Base-by-base conservation (phyloP, 2,888 invertebrate genomes). In the Adelognathus sp. region DNA sequence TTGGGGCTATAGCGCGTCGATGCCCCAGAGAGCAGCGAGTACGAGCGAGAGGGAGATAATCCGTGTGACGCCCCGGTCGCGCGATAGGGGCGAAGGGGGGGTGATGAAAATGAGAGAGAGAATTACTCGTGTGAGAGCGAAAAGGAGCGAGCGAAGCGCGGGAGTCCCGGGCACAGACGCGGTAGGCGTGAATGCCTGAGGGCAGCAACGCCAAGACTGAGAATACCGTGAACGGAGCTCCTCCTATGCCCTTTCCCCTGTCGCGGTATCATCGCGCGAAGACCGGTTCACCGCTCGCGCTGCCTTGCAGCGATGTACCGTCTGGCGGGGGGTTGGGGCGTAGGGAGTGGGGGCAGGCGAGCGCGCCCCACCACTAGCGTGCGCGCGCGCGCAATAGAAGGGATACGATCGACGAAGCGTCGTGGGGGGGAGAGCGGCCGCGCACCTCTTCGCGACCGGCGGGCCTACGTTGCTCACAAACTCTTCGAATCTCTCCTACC, bases 121-220 rank as follows among this genome's bases (percentile, higher is more conserved):
- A 29, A n/a, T n/a, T n/a, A n/a, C n/a, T n/a, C n/a, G n/a, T n/a
- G n/a, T n/a, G 27, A 52, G 58, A 74, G 72, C 39, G 11, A 44
- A 56, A 56, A 24, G 24, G 44, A 60, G 67, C 29, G n/a, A 56
- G 31, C 31, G 84, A 60, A 58, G 60, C 61, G 66, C 63, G 73
- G 41, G 75, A 67, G 71, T 50, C 33, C 56, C 81, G 83, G 86
- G 82, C 86, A 86, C 85, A 81, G 85, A 88, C 89, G 87, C 88
- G 88, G 90, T 89, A 91, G 90, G 91, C 90, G 90, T 91, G 91
- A 91, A 90, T 90, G 90, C 90, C 87, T 88, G 90, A 89, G 90
- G 90, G 87, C 89, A 90, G 90, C 90, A 85, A 87, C 89, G 90
- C 88, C 84, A 89, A 88, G 89, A 90, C 90, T 90, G 90, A 90